Evolutionary conservation across 2,888 invertebrate species (phyloP), one percentile per base, ranked within the genome.

Genomic region (Cephus pygmeus): DNA sequence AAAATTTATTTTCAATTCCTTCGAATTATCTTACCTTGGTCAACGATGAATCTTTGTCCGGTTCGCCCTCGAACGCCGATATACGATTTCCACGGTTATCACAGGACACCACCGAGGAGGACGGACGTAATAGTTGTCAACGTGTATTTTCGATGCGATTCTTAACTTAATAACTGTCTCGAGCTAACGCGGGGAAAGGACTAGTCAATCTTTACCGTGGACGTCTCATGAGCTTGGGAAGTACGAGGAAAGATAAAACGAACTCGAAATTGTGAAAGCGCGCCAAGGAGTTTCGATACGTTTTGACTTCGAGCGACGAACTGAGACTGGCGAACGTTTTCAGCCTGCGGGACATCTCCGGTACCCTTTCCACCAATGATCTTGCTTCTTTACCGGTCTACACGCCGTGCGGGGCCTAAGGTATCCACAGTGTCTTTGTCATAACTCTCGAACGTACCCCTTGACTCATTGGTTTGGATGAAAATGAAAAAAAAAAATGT

Each of bases 301-400:
- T 84, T 85, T 86, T 82, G 82, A 84, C 84, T 87, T 56, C 79
- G 88, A 87, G 87, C 84, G 88, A 83, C 89, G 85, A 85, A 81
- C 83, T 85, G 86, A 88, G 89, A 90, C 89, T 89, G 89, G 86
- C 85, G 86, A 87, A 85, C 85, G 85, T 78, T 76, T 75, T 75
- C 75, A 73, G 71, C 81, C 79, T 75, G 79, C 79, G 82, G 80
- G 83, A 85, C 87, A 83, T 86, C 85, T 80, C 81, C 79, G 84
- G 80, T 83, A 85, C 84, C 77, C 85, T 86, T 85, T 87, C 86
- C 85, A 86, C 85, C 87, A 82, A 84, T 83, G 82, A 83, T 83
- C 83, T 79, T 79, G 84, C 86, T 85, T 87, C 87, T 85, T 86
- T 85, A 79, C 83, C 84, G 84, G 82, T 84, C 74, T 75, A 74